Evolutionary conservation across 2,113 vertebrate genomes (phyloP), one percentile per base, ranked within the genome.

Genomic region (Eidolon helvum): DNA sequence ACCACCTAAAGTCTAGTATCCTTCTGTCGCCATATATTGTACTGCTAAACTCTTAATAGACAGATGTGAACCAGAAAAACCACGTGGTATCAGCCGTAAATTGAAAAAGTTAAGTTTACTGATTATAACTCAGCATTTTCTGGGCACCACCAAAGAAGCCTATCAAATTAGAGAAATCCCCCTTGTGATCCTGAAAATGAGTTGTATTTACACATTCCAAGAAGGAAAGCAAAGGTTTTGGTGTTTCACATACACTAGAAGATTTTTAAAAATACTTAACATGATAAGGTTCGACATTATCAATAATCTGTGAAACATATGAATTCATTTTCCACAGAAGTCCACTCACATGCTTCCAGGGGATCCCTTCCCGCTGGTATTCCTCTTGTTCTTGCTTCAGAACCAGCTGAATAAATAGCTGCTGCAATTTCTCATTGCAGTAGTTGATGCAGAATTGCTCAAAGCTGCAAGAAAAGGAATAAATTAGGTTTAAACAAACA

Each of bases 361-460:
- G 99, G 97, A 99, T 99, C 21, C 99, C 99, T 87, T 99, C 99
- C 91, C 99, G 98, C 96, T 99, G 99, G 93, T 99, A 99, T 86
- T 99, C 99, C 30, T 99, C 99, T 97, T 99, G 99, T 48, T 99
- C 99, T 96, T 99, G 99, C 98, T 99, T 99, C 68, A 99, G 98
- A 78, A 99, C 99, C 97, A 99, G 99, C 98, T 99, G 99, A 91
- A 99, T 99, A 92, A 99, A 99, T 26, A 99, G 99, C 98, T 99
- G 99, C 98, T 99, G 99, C 43, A 99, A 98, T 93, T 99, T 99
- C 93, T 99, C 99, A 0, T 99, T 99, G 97, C 99, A 99, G 98
- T 99, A 99, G 98, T 99, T 99, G 97, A 99, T 99, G 98, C 99
- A 99, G 98, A 99, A 99, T 79, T 99, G 99, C 94, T 99, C 99